Evolutionary conservation across 2,888 invertebrate genomes (phyloP).

Genomic region (Pollenia amentaria): DNA sequence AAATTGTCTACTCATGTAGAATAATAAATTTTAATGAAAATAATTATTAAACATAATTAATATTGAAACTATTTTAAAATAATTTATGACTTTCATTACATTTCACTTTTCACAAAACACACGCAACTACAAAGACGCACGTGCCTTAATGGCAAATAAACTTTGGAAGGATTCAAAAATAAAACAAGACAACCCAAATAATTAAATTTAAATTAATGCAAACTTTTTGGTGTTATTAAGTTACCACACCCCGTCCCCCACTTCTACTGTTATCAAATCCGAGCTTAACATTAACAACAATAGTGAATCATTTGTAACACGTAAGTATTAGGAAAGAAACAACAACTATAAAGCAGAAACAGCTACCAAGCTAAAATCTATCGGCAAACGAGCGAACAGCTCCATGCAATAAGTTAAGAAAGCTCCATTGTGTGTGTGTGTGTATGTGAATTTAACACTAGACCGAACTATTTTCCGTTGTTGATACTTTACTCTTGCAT

Average conservation of each 20-base stretch:
- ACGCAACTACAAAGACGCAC: not conserved
- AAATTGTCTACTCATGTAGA: not conserved
- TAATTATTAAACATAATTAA: conserved; percentile 7
- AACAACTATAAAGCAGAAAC: not conserved
- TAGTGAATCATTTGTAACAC: conserved; percentile 28
- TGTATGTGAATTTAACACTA: too few relatives aligned
- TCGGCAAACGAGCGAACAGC: too few relatives aligned
- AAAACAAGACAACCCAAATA: conserved; percentile 3
- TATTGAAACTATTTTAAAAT: conserved; percentile 22
- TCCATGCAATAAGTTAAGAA: too few relatives aligned
- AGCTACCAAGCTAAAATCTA: too few relatives aligned
- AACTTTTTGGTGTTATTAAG: not conserved
- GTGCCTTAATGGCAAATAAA: not conserved
- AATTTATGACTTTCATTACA: conserved; percentile 43
- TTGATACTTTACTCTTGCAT: too few relatives aligned
- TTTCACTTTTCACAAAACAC: conserved; percentile 52
- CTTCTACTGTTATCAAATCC: not conserved
- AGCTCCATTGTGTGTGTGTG: too few relatives aligned
- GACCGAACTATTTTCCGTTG: too few relatives aligned
- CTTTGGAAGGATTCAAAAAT: not conserved
- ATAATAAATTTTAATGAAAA: not conserved
- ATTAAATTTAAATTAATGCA: conserved; percentile 31
- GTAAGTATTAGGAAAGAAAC: conserved; percentile 4
- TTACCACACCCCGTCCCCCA: too few relatives aligned
- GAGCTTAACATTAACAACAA: not conserved